These are phyloP conservation scores for Idaea dimidiata DNA, from an alignment of 2,888 invertebrate species.

Conservation along the genomic window DNA sequence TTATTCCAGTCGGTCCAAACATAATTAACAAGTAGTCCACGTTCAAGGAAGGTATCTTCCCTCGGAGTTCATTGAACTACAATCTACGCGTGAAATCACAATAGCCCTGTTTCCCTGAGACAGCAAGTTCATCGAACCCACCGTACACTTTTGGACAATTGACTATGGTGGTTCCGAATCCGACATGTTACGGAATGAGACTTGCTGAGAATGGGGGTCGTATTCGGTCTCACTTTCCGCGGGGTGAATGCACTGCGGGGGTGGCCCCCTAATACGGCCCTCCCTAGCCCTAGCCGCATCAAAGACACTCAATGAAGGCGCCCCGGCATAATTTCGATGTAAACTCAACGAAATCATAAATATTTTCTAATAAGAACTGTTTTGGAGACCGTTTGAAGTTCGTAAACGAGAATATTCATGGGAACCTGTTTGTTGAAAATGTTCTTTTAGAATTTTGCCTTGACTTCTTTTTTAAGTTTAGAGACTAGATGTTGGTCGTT, in stretches of 20 bases:
- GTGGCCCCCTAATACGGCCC: slow-evolving; percentile 59
- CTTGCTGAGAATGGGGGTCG: slow-evolving; percentile 56
- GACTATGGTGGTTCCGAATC: slow-evolving; percentile 58
- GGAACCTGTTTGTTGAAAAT: not conserved
- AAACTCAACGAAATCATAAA: slow-evolving; percentile 24
- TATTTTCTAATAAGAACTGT: slow-evolving; percentile 7
- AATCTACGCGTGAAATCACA: slow-evolving; percentile 35
- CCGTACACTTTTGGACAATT: slow-evolving; percentile 69
- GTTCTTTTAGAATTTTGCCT: not conserved
- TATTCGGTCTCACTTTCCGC: slow-evolving; percentile 66
- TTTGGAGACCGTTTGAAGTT: not conserved
- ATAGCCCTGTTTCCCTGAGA: slow-evolving; percentile 44
- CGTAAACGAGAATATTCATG: not conserved
- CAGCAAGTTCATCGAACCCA: slow-evolving; percentile 59
- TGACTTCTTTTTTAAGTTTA: not conserved
- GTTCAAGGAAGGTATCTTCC: slow-evolving; percentile 8
- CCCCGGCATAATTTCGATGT: slow-evolving; percentile 37
- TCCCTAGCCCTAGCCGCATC: slow-evolving; percentile 58
- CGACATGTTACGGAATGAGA: slow-evolving; percentile 65
- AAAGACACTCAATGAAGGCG: slow-evolving; percentile 68
- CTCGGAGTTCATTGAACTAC: slow-evolving; percentile 34
- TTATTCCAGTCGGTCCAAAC: too few species aligned
- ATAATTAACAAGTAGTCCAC: not conserved
- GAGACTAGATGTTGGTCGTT: not conserved
- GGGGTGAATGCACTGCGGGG: slow-evolving; percentile 78